Conservation (phyloP, 2,113 vertebrate genomes). For the Ageneiosus marmoratus region DNA sequence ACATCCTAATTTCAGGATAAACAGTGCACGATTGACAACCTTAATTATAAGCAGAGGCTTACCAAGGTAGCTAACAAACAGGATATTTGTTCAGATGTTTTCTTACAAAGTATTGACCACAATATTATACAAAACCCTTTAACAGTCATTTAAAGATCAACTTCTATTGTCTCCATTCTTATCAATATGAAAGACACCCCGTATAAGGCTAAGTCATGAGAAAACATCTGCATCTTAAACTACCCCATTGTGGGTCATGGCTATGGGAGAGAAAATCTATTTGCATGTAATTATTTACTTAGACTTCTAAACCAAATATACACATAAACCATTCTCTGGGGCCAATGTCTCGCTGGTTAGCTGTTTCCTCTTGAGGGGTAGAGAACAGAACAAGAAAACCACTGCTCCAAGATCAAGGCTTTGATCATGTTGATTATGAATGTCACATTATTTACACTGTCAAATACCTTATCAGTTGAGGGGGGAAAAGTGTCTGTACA, state of each 20-base stretch:
- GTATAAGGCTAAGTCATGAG: constrained; percentile 20
- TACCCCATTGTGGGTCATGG: constrained; percentile 47
- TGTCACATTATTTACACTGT: constrained; percentile 70
- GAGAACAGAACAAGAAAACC: constrained; percentile 33
- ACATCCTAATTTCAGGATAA: constrained; percentile 1
- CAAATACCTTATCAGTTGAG: constrained; percentile 67
- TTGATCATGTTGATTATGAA: constrained; percentile 68
- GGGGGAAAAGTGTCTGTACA: constrained; percentile 30
- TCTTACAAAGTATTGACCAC: neutral
- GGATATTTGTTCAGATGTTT: neutral
- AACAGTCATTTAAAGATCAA: neutral
- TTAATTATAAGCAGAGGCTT: neutral
- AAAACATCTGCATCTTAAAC: constrained; percentile 38
- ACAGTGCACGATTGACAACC: neutral
- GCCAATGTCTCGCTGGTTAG: constrained; percentile 33
- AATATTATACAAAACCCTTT: neutral
- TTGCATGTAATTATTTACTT: constrained; percentile 58
- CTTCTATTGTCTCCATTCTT: constrained; percentile 7
- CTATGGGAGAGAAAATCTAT: constrained; percentile 46
- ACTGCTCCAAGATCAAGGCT: constrained; percentile 52
- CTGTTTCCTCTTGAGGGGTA: constrained; percentile 32
- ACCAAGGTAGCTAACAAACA: neutral
- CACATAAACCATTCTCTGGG: constrained; percentile 38
- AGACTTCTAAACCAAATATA: constrained; percentile 44
- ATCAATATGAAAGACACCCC: neutral